Conservation (phyloP, 2,888 invertebrate genomes). For the Eristalis arbustorum region DNA sequence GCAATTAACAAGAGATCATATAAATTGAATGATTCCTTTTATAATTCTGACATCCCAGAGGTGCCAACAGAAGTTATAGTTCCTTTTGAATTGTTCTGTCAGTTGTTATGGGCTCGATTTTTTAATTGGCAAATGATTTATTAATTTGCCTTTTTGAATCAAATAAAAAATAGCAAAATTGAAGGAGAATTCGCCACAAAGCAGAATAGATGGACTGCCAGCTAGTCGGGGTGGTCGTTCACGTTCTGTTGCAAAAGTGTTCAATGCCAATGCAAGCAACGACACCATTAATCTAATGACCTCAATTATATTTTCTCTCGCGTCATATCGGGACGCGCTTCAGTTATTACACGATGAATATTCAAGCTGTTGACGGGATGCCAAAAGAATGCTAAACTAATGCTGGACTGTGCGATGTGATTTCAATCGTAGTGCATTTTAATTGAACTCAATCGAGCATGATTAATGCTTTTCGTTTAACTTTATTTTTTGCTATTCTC, state of each 20-base stretch:
- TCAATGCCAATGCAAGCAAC: background rate
- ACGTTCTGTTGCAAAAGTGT: background rate
- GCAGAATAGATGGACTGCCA: too few relatives aligned
- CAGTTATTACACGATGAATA: background rate
- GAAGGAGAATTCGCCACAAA: too few relatives aligned
- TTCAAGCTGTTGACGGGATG: background rate
- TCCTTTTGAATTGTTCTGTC: background rate
- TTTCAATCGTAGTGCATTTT: background rate
- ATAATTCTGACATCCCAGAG: background rate
- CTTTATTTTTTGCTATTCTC: background rate
- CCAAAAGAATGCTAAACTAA: background rate
- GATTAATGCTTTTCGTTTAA: background rate
- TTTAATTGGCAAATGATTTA: background rate
- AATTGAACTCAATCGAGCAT: background rate
- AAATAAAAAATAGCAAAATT: too few relatives aligned
- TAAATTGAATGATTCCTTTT: background rate
- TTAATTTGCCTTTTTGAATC: background rate
- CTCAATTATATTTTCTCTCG: background rate
- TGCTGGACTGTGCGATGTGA: background rate
- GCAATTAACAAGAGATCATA: slow-evolving; percentile 12
- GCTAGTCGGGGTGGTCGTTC: too few relatives aligned
- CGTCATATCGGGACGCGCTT: background rate
- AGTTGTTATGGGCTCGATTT: background rate
- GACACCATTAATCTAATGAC: background rate
- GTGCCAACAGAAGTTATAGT: background rate